Percentiles rank a stretch among this genome's conserved stretches.
phyloP scores from a whole-genome alignment of 2,113 vertebrate species.

The Atrichornis clamosus region DNA sequence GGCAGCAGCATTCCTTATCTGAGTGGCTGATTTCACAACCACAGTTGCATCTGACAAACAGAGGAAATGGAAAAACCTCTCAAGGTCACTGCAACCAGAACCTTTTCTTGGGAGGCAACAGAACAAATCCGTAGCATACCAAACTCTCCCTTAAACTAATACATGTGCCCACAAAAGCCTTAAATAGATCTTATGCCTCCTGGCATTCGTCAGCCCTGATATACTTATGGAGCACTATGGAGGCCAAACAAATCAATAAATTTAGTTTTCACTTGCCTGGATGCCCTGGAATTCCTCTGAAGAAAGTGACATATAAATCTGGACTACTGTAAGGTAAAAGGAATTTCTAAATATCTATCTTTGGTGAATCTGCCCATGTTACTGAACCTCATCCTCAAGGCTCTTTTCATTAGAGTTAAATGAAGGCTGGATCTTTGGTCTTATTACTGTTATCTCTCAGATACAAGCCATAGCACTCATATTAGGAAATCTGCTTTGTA shows the following conservation, averaged over 20 bases:
- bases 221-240: fast-evolving
- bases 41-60: neutral
- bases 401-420: neutral
- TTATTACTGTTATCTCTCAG: neutral
- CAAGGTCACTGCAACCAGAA: neutral
- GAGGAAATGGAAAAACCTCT: neutral
- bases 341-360: neutral
- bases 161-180: neutral
- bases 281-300: neutral
- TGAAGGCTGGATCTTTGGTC: neutral
- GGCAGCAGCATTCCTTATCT: neutral
- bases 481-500: neutral
- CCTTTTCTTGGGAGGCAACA: neutral
- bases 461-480: neutral
- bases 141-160: neutral
- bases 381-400: neutral
- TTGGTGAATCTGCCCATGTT: neutral
- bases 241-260: neutral
- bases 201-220: neutral
- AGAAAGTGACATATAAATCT: neutral
- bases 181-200: neutral
- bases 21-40: neutral
- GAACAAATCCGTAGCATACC: neutral
- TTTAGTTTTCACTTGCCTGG: neutral
- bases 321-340: neutral